Base-by-base conservation (phyloP, 37 sponge, comb jelly and placozoan species). In the Dysidea cf. avara region DNA sequence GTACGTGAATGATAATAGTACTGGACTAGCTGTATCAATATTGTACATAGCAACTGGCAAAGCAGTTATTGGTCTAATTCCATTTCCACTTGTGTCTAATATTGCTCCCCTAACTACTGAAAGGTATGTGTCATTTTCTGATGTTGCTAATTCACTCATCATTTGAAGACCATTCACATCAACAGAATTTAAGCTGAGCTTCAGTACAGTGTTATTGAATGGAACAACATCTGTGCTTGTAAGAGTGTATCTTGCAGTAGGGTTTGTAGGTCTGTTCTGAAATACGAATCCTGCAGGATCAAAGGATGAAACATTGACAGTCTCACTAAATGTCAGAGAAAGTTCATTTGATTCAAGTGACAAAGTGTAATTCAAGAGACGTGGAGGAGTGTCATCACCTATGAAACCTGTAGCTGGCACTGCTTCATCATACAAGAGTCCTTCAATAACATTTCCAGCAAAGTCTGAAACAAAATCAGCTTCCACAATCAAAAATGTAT, bases 251-350 rank as follows among this genome's bases (percentile, higher is more conserved):
- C 64, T 35, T 37, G 74, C 51, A 7, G 69, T 63, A 1, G 91
- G 81, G 66, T 53, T 68, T 0, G 76, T 68, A 14, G 24, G 37
- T 0, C 48, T 12, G 32, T 83, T 83, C 64, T 94, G 95, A 2
- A 94, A 49, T 9, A 80, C 71, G 1, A 94, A 30, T 49, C 39
- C 51, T 21, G 49, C 54, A 1, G 87, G 84, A 29, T 79, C 53
- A 39, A 94, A 79, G 0, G 84, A 36, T 0, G 70, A 39, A 20
- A 72, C 60, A 74, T 78, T 56, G 53, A 94, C 65, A 7, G 91
- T 82, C 33, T 94, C 95, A 36, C 85, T 83, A 82, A 95, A 95
- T 20, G 88, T 87, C 22, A 95, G 75, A 4, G 48, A 35, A 16
- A 95, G 67, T 29, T 62, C 58, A 46, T 69, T 64, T 25, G 56